Evolutionary conservation across 2,797 vertebrate species (phyloP), one percentile per base, ranked within the genome.

Genomic region (Chiloscyllium punctatum): DNA sequence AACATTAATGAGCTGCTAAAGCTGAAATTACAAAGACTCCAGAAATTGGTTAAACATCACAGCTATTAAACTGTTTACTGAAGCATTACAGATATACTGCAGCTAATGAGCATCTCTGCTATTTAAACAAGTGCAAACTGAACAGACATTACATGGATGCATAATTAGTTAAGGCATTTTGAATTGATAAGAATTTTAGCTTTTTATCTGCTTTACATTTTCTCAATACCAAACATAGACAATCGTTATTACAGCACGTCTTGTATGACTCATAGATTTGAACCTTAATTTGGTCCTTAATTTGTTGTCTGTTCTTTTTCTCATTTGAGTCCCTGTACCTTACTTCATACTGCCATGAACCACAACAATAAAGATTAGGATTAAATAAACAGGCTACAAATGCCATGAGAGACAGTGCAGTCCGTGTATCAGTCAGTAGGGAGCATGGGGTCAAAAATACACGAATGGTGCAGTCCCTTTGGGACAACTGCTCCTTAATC

Each of bases 61-160:
- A 98, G 97, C 98, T 98, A 98, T 98, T 98, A 98, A 98, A 97
- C 97, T 97, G 97, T 97, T 98, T 98, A 97, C 97, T 98, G 98
- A 98, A 97, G 98, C 98, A 97, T 98, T 97, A 98, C 97, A 98
- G 97, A 98, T 98, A 97, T 97, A 97, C 97, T 97, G 97, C 97
- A 97, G 97, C 97, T 98, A 98, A 98, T 98, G 98, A 98, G 97
- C 97, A 97, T 98, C 97, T 97, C 97, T 97, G 97, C 97, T 98
- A 98, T 98, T 98, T 98, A 98, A 98, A 98, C 98, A 98, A 97
- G 97, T 97, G 97, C 97, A 98, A 98, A 98, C 97, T 97, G 97
- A 98, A 97, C 97, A 97, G 98, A 98, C 97, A 98, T 98, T 98
- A 98, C 97, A 98, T 97, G 97, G 97, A 97, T 97, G 97, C 97